Evolutionary conservation across 2,797 vertebrate species (phyloP).

Genomic region (Antennarius maculatus): DNA sequence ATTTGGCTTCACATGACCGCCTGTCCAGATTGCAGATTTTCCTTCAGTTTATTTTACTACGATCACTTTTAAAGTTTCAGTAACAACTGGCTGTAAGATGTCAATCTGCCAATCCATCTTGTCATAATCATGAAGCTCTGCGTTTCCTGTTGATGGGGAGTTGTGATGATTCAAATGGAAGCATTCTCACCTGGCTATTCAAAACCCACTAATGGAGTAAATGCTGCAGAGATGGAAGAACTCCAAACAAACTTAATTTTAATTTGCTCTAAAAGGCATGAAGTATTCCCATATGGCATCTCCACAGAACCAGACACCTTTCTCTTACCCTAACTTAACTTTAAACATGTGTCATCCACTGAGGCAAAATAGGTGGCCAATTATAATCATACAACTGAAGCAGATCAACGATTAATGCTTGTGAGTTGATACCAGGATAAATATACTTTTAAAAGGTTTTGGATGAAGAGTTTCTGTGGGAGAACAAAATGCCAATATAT

Average conservation of each 20-base stretch:
- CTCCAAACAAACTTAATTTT: constrained; percentile 18
- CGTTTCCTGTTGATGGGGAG: constrained; percentile 40
- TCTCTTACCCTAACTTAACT: constrained; percentile 28
- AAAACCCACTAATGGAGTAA: constrained; percentile 31
- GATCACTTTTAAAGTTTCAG: constrained; percentile 40
- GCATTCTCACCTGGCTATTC: constrained; percentile 44
- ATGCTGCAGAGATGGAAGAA: constrained; percentile 22
- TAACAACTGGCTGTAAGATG: constrained; percentile 50
- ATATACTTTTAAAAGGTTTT: constrained; percentile 49
- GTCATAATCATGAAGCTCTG: constrained; percentile 28
- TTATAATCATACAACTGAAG: constrained; percentile 40
- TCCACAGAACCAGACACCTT: constrained; percentile 40
- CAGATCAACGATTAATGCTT: constrained; percentile 43
- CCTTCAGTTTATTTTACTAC: constrained; percentile 33
- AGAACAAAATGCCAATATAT: constrained; percentile 26
- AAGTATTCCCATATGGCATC: constrained; percentile 33
- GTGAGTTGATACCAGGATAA: constrained; percentile 50
- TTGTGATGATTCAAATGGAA: not conserved
- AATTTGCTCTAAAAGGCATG: constrained; percentile 26
- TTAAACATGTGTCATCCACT: constrained; percentile 34
- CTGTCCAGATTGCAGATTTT: constrained; percentile 48
- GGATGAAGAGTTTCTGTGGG: constrained; percentile 51
- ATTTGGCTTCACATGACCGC: constrained; percentile 10
- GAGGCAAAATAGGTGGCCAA: constrained; percentile 39
- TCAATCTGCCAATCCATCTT: constrained; percentile 45